Conservation (phyloP, 2,888 invertebrate genomes). For the Cerceris ruficornis region DNA sequence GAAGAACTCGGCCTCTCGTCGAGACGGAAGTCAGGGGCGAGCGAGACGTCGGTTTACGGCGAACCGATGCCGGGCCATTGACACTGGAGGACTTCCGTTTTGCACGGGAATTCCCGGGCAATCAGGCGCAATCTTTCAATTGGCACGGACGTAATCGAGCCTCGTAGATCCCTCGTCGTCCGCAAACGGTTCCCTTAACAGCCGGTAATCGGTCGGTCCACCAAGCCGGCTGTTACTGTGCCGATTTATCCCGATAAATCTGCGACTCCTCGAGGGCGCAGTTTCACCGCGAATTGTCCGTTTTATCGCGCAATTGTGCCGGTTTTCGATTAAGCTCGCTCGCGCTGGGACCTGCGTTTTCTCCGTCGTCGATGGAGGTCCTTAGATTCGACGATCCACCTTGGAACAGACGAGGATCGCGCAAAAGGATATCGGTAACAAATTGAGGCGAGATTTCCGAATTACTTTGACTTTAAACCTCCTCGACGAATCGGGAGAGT, state of each 20-base stretch:
- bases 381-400: not conserved
- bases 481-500: no score
- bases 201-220: conserved; percentile 49
- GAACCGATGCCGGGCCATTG: conserved; percentile 53
- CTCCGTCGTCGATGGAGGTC: not conserved
- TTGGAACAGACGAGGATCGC: no score
- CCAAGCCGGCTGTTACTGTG: conserved; percentile 30
- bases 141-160: conserved; percentile 49
- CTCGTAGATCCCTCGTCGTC: conserved; percentile 40
- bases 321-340: not conserved
- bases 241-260: conserved; percentile 11
- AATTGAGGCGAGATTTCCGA: no score
- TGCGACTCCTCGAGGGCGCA: not conserved
- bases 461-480: no score
- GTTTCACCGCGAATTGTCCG: not conserved
- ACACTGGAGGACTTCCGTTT: conserved; percentile 60
- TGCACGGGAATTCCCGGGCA: conserved; percentile 43
- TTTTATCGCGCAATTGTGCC: conserved; percentile 7
- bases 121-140: conserved; percentile 65
- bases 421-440: no score
- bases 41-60: conserved; percentile 15
- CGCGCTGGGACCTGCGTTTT: not conserved
- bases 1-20: not conserved
- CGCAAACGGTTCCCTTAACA: conserved; percentile 45
- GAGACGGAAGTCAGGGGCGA: conserved; percentile 14